Evolutionary conservation across 1,140 invertebrate species (phyloP).

Genomic region (Olivierus martensii): DNA sequence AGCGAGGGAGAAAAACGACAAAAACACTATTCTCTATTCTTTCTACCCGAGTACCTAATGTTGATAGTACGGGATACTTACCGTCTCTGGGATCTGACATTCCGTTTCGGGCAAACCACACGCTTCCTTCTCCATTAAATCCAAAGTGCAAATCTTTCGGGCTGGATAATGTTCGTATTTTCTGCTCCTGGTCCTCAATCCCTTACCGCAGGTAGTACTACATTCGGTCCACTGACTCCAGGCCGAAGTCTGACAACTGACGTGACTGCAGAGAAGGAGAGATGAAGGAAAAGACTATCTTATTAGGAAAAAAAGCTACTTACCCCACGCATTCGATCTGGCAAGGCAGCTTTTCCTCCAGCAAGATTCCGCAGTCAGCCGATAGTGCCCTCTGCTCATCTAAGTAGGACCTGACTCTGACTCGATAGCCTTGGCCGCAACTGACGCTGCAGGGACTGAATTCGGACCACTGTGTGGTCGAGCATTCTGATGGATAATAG

Average conservation of each 20-base stretch:
- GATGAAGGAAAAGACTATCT: neutral
- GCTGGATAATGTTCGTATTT: conserved; percentile 33
- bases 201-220: conserved; percentile 31
- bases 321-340: conserved; percentile 18
- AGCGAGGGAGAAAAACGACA: too few relatives aligned
- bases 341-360: conserved; percentile 21
- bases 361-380: conserved; percentile 13
- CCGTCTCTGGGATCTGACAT: neutral
- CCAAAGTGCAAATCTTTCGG: conserved; percentile 32
- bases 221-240: conserved; percentile 33
- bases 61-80: too few relatives aligned
- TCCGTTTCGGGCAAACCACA: conserved; percentile 20
- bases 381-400: conserved; percentile 15
- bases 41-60: too few relatives aligned
- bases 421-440: conserved; percentile 38
- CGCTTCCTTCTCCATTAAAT: conserved; percentile 27
- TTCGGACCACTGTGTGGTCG: conserved; percentile 38
- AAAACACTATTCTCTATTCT: too few relatives aligned
- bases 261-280: conserved; percentile 26
- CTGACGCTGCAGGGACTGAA: conserved; percentile 39
- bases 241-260: conserved; percentile 15
- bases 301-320: neutral
- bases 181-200: conserved; percentile 32
- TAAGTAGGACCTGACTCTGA: conserved; percentile 27
- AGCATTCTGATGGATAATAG: conserved; percentile 28